Conservation (phyloP, 2,113 vertebrate species). For the Nerophis ophidion region DNA sequence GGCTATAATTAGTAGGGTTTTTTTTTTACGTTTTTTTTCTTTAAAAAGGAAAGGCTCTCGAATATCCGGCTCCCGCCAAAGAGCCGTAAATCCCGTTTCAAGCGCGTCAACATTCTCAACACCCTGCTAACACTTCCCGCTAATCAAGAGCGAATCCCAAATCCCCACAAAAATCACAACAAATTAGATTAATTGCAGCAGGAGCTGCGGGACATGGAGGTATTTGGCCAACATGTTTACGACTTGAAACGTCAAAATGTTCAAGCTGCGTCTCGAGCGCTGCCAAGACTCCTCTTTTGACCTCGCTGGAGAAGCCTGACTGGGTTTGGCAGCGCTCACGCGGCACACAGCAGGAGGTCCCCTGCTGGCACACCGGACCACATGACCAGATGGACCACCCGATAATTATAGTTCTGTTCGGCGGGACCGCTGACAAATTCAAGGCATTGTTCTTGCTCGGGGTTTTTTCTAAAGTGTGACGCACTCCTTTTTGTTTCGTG, state of each 20-base stretch:
- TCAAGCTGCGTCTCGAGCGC: constrained; percentile 29
- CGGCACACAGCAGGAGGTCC: constrained; percentile 36
- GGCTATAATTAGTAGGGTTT: no score
- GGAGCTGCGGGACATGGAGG: constrained; percentile 13
- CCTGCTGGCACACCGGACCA: constrained; percentile 40
- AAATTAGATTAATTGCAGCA: constrained; percentile 31
- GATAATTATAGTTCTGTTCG: constrained; percentile 54
- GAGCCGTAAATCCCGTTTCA: no score
- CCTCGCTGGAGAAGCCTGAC: constrained; percentile 46
- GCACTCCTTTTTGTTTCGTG: no score
- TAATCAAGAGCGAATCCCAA: not conserved
- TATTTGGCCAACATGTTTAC: constrained; percentile 31
- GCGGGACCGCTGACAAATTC: constrained; percentile 32
- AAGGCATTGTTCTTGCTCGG: constrained; percentile 25
- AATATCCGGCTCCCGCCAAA: no score
- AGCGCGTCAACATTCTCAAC: not conserved
- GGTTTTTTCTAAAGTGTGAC: constrained; percentile 11
- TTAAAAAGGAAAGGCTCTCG: no score
- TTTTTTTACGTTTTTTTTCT: no score
- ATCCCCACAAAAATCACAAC: constrained; percentile 10
- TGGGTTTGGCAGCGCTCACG: constrained; percentile 37
- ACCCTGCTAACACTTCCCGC: not conserved
- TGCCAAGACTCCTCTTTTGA: constrained; percentile 48
- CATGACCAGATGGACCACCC: constrained; percentile 50
- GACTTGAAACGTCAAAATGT: constrained; percentile 25